Percentiles rank a stretch among this genome's conserved stretches.
Conservation (phyloP, 1,140 invertebrate species). For the Steinernema khuongi region DNA sequence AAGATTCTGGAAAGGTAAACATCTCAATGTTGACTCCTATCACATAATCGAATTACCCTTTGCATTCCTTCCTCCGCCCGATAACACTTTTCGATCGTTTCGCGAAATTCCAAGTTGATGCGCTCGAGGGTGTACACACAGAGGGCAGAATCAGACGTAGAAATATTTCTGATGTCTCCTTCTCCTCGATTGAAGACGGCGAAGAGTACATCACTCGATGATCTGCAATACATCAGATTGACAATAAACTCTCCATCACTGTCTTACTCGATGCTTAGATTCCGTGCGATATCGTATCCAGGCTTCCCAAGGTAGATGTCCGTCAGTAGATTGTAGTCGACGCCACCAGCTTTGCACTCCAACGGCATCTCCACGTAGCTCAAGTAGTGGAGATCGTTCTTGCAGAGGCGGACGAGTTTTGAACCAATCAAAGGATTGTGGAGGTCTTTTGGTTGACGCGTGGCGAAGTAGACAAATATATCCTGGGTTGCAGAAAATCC, state of each 20-base stretch:
- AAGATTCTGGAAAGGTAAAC: slow-evolving; percentile 38
- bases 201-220: slow-evolving; percentile 44
- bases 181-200: slow-evolving; percentile 43
- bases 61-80: slow-evolving; percentile 43
- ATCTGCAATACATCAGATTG: slow-evolving; percentile 17
- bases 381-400: slow-evolving; percentile 52
- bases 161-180: slow-evolving; percentile 33
- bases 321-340: slow-evolving; percentile 50
- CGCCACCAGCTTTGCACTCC: slow-evolving; percentile 45
- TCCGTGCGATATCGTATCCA: slow-evolving; percentile 53
- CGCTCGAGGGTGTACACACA: slow-evolving; percentile 42
- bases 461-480: slow-evolving; percentile 55
- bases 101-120: slow-evolving; percentile 42
- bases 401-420: slow-evolving; percentile 50
- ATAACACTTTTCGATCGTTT: slow-evolving; percentile 54
- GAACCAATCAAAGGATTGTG: slow-evolving; percentile 42
- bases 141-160: slow-evolving; percentile 50
- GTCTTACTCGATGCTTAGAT: slow-evolving; percentile 44
- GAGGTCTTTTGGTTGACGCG: slow-evolving; percentile 50
- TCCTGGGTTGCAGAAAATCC: slow-evolving; percentile 50
- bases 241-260: slow-evolving; percentile 15
- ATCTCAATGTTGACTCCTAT: not conserved
- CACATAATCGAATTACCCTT: not conserved
- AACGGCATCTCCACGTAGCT: slow-evolving; percentile 55
- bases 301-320: slow-evolving; percentile 49